phyloP scores from a whole-genome alignment of 2,888 invertebrate species.

The Chloromyia formosa region DNA sequence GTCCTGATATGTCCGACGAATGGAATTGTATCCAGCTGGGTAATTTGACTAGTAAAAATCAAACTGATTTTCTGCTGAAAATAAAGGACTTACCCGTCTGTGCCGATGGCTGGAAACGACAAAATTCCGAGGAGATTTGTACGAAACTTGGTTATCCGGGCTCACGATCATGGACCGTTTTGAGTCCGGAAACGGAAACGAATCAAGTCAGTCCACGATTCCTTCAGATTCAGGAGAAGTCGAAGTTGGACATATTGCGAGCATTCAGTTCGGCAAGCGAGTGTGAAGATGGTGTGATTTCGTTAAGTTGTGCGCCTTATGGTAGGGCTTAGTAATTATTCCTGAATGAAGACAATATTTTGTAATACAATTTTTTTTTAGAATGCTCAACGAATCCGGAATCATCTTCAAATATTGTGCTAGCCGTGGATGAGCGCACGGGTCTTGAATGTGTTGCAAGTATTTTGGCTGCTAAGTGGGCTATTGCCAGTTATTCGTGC shows the following conservation, averaged over 20 bases:
- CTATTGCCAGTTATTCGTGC: constrained; percentile 66
- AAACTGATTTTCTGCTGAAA: constrained; percentile 47
- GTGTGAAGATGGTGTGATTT: constrained; percentile 65
- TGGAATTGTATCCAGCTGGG: constrained; percentile 66
- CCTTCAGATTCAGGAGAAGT: constrained; percentile 38
- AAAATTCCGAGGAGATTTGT: constrained; percentile 68
- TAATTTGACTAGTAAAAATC: constrained; percentile 49
- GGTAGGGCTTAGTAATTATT: constrained; percentile 58
- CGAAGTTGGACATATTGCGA: constrained; percentile 53
- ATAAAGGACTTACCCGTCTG: constrained; percentile 61
- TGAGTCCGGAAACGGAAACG: constrained; percentile 13
- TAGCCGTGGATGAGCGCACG: constrained; percentile 64
- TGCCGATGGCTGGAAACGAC: constrained; percentile 67
- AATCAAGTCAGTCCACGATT: constrained; percentile 8
- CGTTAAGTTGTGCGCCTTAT: constrained; percentile 68
- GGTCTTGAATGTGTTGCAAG: constrained; percentile 66
- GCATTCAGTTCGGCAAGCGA: constrained; percentile 63
- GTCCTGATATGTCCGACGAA: constrained; percentile 72
- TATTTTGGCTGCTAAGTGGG: constrained; percentile 65
- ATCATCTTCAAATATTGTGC: constrained; percentile 55
- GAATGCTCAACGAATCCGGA: constrained; percentile 47
- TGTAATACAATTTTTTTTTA: constrained; percentile 24
- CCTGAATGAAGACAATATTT: background rate
- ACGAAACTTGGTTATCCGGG: constrained; percentile 67
- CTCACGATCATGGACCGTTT: constrained; percentile 56